Evolutionary conservation across 2,797 vertebrate species (phyloP).

Genomic region (Esox masquinongy): DNA sequence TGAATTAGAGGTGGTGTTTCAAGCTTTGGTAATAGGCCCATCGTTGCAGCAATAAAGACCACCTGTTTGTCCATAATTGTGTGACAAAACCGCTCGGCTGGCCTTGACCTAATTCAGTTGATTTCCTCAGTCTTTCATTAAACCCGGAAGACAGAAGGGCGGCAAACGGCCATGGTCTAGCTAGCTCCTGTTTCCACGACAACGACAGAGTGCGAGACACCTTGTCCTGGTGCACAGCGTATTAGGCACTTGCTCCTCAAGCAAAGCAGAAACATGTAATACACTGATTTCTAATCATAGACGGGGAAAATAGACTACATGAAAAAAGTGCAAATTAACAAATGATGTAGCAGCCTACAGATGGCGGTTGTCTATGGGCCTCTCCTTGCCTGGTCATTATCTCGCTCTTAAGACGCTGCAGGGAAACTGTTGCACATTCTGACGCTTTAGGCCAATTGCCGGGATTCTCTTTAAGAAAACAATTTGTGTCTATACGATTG

Average conservation of each 20-base stretch:
- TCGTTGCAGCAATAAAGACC: slow-evolving; percentile 22
- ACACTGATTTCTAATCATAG: not conserved
- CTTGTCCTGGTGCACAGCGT: not conserved
- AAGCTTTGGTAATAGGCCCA: not conserved
- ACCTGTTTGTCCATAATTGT: slow-evolving; percentile 57
- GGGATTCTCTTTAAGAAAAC: not conserved
- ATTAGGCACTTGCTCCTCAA: not conserved
- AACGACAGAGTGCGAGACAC: slow-evolving; percentile 52
- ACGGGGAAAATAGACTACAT: not conserved
- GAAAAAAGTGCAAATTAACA: slow-evolving; percentile 27
- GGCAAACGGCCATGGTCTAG: slow-evolving; percentile 36
- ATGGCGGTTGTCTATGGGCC: slow-evolving; percentile 27
- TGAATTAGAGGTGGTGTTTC: not conserved
- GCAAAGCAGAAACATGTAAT: not conserved
- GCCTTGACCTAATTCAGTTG: slow-evolving; percentile 55
- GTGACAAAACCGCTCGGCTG: slow-evolving; percentile 35
- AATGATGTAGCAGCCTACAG: slow-evolving; percentile 24
- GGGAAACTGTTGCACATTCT: slow-evolving; percentile 8
- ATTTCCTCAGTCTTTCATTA: slow-evolving; percentile 41
- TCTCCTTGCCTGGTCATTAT: not conserved
- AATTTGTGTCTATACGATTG: not conserved
- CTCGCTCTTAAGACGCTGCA: not conserved
- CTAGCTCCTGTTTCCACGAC: slow-evolving; percentile 72
- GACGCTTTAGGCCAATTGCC: not conserved
- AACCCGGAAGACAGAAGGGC: slow-evolving; percentile 27